phyloP scores from a whole-genome alignment of 2,113 vertebrate species.

The Corythornis madagascariensis region DNA sequence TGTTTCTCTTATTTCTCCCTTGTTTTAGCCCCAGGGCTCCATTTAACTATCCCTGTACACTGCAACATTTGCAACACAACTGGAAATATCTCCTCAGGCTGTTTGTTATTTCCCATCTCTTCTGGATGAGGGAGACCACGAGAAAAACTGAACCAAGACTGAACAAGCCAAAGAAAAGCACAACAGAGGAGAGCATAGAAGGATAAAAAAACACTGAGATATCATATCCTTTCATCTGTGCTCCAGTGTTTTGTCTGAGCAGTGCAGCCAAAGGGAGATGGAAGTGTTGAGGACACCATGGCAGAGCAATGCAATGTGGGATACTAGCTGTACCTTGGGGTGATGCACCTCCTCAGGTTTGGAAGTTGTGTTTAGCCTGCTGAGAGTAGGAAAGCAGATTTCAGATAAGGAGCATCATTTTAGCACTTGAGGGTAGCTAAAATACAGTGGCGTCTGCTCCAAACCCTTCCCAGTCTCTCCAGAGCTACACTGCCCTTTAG shows the following conservation, averaged over 20 bases:
- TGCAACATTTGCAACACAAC: not conserved
- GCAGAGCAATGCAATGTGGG: not conserved
- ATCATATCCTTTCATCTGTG: not conserved
- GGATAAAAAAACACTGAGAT: not conserved
- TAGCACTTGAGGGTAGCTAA: not conserved
- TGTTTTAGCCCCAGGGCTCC: not conserved
- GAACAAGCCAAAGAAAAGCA: not conserved
- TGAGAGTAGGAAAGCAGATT: not conserved
- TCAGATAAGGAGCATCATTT: not conserved
- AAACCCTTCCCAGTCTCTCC: not conserved
- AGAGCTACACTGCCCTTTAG: not conserved
- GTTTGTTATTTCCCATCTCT: not conserved
- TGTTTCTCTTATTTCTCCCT: not conserved
- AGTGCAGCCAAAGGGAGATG: not conserved
- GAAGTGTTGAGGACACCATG: not conserved
- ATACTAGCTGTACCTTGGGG: not conserved
- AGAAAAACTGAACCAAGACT: not conserved
- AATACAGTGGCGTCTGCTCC: not conserved
- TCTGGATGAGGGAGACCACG: not conserved
- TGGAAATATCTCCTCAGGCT: constrained; percentile 7
- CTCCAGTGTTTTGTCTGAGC: not conserved
- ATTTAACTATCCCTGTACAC: not conserved
- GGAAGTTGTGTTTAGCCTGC: not conserved
- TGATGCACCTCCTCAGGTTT: not conserved
- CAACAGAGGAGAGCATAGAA: not conserved